Conservation (phyloP, 64 coral and sea anemone genomes). For the Montipora capricornis region DNA sequence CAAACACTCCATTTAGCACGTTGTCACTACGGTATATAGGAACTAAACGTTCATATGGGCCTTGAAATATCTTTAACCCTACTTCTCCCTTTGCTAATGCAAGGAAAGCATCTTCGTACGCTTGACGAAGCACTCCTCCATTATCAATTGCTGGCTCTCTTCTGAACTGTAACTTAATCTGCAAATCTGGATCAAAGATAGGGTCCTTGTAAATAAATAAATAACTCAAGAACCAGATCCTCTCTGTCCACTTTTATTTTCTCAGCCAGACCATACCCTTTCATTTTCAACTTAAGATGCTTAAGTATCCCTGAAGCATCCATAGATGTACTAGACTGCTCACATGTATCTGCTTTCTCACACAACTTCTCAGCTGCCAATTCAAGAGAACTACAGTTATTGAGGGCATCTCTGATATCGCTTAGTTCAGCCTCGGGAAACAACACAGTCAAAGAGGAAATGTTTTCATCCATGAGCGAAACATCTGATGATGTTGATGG, state of each 20-base stretch:
- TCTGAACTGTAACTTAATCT: constrained; percentile 24
- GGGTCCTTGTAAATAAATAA: constrained; percentile 44
- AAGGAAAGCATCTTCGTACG: constrained; percentile 49
- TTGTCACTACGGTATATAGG: constrained; percentile 69
- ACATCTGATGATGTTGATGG: too few relatives aligned
- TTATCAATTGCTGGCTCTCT: constrained; percentile 59
- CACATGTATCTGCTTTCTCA: neutral
- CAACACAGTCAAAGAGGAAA: neutral
- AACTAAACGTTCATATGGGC: constrained; percentile 12
- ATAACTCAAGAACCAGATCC: constrained; percentile 51
- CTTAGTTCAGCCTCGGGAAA: neutral
- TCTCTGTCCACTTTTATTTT: constrained; percentile 59
- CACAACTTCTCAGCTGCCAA: neutral
- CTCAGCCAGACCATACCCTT: constrained; percentile 24
- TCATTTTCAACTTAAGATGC: constrained; percentile 41
- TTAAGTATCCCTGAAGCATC: constrained; percentile 20
- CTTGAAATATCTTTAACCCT: constrained; percentile 46
- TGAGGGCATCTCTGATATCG: neutral
- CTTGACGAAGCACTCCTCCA: constrained; percentile 57
- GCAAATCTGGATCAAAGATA: constrained; percentile 15
- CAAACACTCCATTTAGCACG: constrained; percentile 58
- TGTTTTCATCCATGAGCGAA: too few relatives aligned
- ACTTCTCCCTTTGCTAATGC: neutral
- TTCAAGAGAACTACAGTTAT: neutral
- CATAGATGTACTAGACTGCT: neutral